phyloP scores from a whole-genome alignment of 1,140 invertebrate species.

The Papilio xuthus region DNA sequence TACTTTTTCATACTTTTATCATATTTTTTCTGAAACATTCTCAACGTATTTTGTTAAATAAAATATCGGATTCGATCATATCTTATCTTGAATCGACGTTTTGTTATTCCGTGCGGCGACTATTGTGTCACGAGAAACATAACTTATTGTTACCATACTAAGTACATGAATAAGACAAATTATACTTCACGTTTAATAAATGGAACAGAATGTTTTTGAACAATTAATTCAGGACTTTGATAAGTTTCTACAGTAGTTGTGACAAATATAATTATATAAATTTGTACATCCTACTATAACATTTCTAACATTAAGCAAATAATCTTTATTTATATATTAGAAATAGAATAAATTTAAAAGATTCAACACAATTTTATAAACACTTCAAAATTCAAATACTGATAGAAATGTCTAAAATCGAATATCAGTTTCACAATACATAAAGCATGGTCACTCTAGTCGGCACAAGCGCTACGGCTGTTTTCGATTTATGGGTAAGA shows the following conservation, averaged over 20 bases:
- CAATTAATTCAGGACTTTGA: too few species aligned
- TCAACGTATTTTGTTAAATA: constrained; percentile 8
- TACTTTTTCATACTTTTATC: constrained; percentile 42
- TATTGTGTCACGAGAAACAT: background rate
- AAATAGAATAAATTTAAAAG: too few species aligned
- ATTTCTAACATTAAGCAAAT: too few species aligned
- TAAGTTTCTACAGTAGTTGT: too few species aligned
- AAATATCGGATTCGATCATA: constrained; percentile 17
- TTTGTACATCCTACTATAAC: too few species aligned
- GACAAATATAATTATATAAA: too few species aligned
- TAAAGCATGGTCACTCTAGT: constrained; percentile 15
- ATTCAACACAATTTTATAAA: too few species aligned
- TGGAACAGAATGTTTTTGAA: too few species aligned
- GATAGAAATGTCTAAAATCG: background rate
- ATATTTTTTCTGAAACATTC: constrained; percentile 15
- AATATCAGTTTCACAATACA: background rate
- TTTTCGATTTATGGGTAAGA: constrained; percentile 43
- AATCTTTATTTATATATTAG: too few species aligned
- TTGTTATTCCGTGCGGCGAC: background rate
- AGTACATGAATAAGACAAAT: background rate
- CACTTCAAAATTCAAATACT: too few species aligned
- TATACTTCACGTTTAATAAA: background rate
- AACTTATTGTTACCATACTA: background rate
- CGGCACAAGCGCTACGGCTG: constrained; percentile 37
- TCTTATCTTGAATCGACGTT: constrained; percentile 16